phyloP scores from a whole-genome alignment of 2,888 invertebrate genomes.

The Rambutsinella grinnellia region DNA sequence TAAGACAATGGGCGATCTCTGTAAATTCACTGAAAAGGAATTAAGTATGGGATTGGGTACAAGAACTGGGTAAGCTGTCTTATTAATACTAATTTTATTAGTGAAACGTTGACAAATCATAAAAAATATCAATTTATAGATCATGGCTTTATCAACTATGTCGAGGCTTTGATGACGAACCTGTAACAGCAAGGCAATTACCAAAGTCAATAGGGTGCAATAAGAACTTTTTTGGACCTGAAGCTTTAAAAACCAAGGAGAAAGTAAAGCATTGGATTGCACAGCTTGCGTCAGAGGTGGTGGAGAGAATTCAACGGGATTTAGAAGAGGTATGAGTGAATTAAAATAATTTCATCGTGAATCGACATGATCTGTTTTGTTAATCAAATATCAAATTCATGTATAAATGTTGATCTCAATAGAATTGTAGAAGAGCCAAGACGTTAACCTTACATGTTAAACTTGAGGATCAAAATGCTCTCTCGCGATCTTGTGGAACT shows the following conservation, averaged over 20 bases:
- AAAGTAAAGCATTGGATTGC: slow-evolving; percentile 83
- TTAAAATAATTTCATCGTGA: no score
- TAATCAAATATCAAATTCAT: no score
- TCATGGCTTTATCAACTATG: slow-evolving; percentile 88
- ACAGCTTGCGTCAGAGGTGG: slow-evolving; percentile 85
- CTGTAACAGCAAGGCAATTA: slow-evolving; percentile 85
- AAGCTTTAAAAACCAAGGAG: slow-evolving; percentile 77
- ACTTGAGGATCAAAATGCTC: slow-evolving; percentile 72
- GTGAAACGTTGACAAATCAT: slow-evolving; percentile 8
- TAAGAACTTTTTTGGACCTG: slow-evolving; percentile 90
- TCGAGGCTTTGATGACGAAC: slow-evolving; percentile 88
- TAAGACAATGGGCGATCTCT: slow-evolving; percentile 84
- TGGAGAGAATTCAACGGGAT: slow-evolving; percentile 86
- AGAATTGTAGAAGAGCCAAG: slow-evolving; percentile 86
- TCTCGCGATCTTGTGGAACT: slow-evolving; percentile 69
- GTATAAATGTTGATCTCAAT: slow-evolving; percentile 69
- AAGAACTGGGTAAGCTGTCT: slow-evolving; percentile 82
- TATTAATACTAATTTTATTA: neutral
- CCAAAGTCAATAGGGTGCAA: slow-evolving; percentile 96
- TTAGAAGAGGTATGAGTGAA: slow-evolving; percentile 68
- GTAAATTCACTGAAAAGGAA: slow-evolving; percentile 78
- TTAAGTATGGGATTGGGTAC: slow-evolving; percentile 83
- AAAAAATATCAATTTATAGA: slow-evolving; percentile 68
- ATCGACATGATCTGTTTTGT: slow-evolving; percentile 1
- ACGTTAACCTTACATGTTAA: slow-evolving; percentile 83